Conservation (phyloP, 1,140 invertebrate species). For the Macrobrachium rosenbergii region DNA sequence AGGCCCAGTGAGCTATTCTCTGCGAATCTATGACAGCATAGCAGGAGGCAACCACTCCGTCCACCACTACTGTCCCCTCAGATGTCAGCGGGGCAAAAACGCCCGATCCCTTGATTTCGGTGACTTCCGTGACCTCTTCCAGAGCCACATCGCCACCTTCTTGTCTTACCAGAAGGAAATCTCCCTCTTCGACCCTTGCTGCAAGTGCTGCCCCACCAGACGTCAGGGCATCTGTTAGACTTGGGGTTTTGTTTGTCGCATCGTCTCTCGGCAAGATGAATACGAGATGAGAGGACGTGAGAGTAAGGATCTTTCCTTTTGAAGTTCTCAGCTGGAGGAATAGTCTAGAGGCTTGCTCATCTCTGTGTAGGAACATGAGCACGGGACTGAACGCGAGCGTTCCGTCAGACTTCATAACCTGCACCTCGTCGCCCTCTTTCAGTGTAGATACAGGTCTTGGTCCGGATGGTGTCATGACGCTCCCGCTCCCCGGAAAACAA, state of each 20-base stretch:
- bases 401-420: conserved; percentile 79
- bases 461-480: conserved; percentile 75
- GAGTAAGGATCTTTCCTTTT: conserved; percentile 78
- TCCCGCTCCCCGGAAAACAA: conserved; percentile 81
- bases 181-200: conserved; percentile 70
- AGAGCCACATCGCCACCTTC: conserved; percentile 70
- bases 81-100: conserved; percentile 91
- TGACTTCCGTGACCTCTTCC: conserved; percentile 77
- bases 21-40: conserved; percentile 93
- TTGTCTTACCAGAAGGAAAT: conserved; percentile 68
- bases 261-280: conserved; percentile 25
- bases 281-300: conserved; percentile 90
- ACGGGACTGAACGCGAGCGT: conserved; percentile 85
- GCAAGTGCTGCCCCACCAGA: conserved; percentile 68
- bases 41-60: conserved; percentile 92
- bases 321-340: conserved; percentile 82
- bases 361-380: conserved; percentile 89
- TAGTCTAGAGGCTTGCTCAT: conserved; percentile 76
- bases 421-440: conserved; percentile 83
- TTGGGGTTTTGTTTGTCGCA: conserved; percentile 12
- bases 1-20: conserved; percentile 84
- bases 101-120: conserved; percentile 76
- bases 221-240: conserved; percentile 30
- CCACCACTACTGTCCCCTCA: conserved; percentile 89
- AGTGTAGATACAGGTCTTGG: conserved; percentile 76